phyloP scores from a whole-genome alignment of 2,888 invertebrate genomes.

The Anticlea derivata region DNA sequence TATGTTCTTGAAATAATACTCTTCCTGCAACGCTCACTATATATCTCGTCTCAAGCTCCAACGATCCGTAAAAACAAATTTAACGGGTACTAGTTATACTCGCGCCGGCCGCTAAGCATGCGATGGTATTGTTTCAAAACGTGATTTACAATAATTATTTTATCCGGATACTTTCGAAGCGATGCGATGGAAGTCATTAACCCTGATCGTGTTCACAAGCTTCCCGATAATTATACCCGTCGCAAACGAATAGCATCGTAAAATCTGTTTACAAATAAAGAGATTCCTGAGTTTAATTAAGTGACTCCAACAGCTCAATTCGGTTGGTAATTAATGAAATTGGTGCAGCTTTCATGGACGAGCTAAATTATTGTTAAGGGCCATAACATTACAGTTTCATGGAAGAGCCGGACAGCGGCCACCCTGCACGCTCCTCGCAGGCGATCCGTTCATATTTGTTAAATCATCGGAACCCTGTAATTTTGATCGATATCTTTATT shows the following conservation, averaged over 20 bases:
- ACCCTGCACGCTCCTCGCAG: slow-evolving; percentile 68
- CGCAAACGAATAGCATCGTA: slow-evolving; percentile 56
- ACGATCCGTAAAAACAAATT: slow-evolving; percentile 38
- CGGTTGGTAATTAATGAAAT: slow-evolving; percentile 69
- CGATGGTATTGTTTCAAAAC: slow-evolving; percentile 47
- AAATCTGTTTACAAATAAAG: slow-evolving; percentile 65
- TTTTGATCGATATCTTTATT: slow-evolving; percentile 84
- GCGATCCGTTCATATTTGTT: slow-evolving; percentile 79
- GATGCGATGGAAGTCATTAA: slow-evolving; percentile 58
- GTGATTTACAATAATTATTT: slow-evolving; percentile 46
- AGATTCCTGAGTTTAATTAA: slow-evolving; percentile 67
- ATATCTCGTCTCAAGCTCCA: slow-evolving; percentile 35
- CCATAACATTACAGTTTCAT: slow-evolving; percentile 75
- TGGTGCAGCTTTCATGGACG: slow-evolving; percentile 68
- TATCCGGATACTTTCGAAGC: slow-evolving; percentile 51
- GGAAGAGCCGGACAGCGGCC: slow-evolving; percentile 70
- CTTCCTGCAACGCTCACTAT: slow-evolving; percentile 30
- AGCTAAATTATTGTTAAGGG: slow-evolving; percentile 72
- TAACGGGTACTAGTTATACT: slow-evolving; percentile 31
- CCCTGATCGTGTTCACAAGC: slow-evolving; percentile 57
- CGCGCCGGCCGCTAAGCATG: slow-evolving; percentile 37
- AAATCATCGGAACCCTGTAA: slow-evolving; percentile 82
- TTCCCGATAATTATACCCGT: slow-evolving; percentile 50
- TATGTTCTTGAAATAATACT: slow-evolving; percentile 26
- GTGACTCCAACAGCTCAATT: slow-evolving; percentile 66